Evolutionary conservation across 2,113 vertebrate species (phyloP).

Genomic region (Astur gentilis): DNA sequence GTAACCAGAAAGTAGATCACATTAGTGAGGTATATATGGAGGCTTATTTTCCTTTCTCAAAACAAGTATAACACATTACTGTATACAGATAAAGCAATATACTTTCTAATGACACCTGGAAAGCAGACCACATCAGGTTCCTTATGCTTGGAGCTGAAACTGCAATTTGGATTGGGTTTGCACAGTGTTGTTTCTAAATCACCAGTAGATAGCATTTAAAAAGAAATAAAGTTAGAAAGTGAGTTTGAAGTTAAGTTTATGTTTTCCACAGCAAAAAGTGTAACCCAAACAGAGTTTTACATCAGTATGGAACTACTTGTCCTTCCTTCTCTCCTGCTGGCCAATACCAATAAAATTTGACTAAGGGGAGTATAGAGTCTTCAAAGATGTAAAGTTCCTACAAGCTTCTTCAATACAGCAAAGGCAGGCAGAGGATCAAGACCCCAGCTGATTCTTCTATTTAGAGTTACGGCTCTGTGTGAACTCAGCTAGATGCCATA

Average conservation of each 20-base stretch:
- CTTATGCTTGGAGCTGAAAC: neutral
- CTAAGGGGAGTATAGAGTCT: neutral
- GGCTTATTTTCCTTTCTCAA: neutral
- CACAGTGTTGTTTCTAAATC: neutral
- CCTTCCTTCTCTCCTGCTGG: neutral
- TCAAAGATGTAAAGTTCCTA: neutral
- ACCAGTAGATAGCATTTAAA: neutral
- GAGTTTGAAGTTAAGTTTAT: neutral
- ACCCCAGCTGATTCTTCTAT: neutral
- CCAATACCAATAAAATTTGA: neutral
- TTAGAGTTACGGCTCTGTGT: neutral
- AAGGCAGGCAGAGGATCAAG: neutral
- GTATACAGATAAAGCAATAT: neutral
- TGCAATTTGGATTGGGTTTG: neutral
- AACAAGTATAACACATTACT: neutral
- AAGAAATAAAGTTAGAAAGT: neutral
- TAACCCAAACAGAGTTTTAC: neutral
- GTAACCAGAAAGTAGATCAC: constrained; percentile 6
- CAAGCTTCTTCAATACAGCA: neutral
- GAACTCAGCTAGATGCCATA: neutral
- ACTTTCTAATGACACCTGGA: neutral
- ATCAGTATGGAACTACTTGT: neutral
- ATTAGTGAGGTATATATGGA: neutral
- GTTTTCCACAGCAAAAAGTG: neutral
- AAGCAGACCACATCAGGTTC: neutral